phyloP scores from a whole-genome alignment of 2,888 invertebrate genomes.

The Xestia c-nigrum region DNA sequence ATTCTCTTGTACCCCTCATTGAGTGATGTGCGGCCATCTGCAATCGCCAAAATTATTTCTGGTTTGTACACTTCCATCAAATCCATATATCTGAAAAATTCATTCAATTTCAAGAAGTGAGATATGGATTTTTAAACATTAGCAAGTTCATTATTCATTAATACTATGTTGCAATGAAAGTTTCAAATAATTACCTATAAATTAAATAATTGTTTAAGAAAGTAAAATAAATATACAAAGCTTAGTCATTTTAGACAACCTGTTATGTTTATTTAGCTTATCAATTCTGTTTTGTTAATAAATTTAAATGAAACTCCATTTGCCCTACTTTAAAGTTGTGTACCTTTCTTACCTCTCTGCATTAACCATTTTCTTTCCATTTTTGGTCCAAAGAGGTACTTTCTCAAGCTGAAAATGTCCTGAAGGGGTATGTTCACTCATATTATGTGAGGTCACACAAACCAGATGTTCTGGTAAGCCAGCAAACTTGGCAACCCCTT shows the following conservation, averaged over 20 bases:
- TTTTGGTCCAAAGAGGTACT: slow-evolving; percentile 94
- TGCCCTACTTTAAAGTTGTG: neutral
- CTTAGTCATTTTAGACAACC: neutral
- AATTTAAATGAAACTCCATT: neutral
- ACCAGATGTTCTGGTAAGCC: slow-evolving; percentile 90
- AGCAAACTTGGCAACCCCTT: slow-evolving; percentile 93
- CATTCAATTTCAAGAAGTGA: slow-evolving; percentile 41
- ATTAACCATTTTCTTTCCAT: slow-evolving; percentile 93
- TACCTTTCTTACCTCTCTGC: slow-evolving; percentile 87
- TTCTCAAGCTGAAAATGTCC: slow-evolving; percentile 94
- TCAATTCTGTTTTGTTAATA: neutral
- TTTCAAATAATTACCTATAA: neutral
- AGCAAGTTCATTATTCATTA: neutral
- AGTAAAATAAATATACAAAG: neutral
- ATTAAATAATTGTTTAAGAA: neutral
- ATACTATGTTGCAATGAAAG: neutral
- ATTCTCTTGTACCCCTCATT: slow-evolving; percentile 93
- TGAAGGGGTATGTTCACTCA: slow-evolving; percentile 91
- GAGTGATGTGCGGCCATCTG: slow-evolving; percentile 94
- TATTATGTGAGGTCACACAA: slow-evolving; percentile 92
- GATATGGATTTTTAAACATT: too few species aligned
- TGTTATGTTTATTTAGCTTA: too few species aligned
- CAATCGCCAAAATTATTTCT: slow-evolving; percentile 95
- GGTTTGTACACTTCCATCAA: slow-evolving; percentile 94
- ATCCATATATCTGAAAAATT: slow-evolving; percentile 93